Conservation (phyloP, 1,140 invertebrate genomes). For the Coenobita brevimanus region DNA sequence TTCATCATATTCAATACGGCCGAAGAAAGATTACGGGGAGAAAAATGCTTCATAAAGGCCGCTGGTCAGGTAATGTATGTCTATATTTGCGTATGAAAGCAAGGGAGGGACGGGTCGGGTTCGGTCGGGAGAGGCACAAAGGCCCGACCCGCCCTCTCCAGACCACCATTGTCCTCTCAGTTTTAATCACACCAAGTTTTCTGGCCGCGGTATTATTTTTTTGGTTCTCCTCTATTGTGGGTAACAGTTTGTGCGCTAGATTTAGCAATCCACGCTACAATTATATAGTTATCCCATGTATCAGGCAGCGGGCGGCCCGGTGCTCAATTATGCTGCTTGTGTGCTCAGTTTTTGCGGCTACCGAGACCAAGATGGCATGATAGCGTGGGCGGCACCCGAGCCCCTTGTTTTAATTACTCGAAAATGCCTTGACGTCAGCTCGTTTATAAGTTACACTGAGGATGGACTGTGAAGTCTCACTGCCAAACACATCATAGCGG, state of each 20-base stretch:
- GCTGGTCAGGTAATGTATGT: constrained; percentile 18
- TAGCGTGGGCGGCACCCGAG: too few species aligned
- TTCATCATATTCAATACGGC: too few species aligned
- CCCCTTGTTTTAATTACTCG: too few species aligned
- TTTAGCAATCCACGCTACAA: constrained; percentile 56
- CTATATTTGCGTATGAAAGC: constrained; percentile 53
- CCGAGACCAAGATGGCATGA: too few species aligned
- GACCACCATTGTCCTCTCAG: neutral
- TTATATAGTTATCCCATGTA: constrained; percentile 34
- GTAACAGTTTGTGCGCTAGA: constrained; percentile 49
- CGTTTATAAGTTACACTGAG: too few species aligned
- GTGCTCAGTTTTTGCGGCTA: constrained; percentile 38
- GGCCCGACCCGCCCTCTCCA: neutral
- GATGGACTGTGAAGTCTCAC: too few species aligned
- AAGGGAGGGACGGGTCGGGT: neutral
- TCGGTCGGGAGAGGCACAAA: too few species aligned
- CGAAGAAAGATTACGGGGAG: neutral
- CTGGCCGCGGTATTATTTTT: neutral
- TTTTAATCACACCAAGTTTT: constrained; percentile 31
- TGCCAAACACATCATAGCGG: too few species aligned
- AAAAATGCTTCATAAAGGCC: constrained; percentile 24
- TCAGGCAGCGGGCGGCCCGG: neutral
- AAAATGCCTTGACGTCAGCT: too few species aligned
- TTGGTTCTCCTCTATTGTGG: too few species aligned
- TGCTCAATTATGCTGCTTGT: constrained; percentile 27